These are phyloP conservation scores for Paramisgurnus dabryanus DNA, from an alignment of 2,113 vertebrate species.

Conservation along the genomic window DNA sequence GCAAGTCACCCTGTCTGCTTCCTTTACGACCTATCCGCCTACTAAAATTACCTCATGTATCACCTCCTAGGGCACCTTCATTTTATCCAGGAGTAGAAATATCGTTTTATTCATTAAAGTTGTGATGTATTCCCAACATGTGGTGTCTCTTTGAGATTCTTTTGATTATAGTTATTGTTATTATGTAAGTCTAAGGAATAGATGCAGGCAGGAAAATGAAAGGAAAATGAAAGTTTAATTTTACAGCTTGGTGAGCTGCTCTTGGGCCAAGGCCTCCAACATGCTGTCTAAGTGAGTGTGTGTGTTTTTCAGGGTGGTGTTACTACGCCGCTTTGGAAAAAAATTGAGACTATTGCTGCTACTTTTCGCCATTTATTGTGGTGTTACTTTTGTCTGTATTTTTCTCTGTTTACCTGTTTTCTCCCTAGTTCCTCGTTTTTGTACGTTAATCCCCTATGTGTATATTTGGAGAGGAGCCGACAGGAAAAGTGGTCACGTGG, in stretches of 20 bases:
- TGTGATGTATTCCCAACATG: slow-evolving; percentile 45
- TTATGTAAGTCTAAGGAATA: slow-evolving; percentile 64
- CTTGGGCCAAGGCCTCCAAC: slow-evolving; percentile 19
- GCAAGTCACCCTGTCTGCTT: not conserved
- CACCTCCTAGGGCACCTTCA: not conserved
- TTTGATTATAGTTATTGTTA: slow-evolving; percentile 64
- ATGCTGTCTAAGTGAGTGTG: slow-evolving; percentile 5
- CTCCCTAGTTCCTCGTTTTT: too few species aligned
- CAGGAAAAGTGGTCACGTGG: too few species aligned
- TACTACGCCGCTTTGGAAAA: slow-evolving; percentile 19
- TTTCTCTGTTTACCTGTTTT: too few species aligned
- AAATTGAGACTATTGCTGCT: too few species aligned
- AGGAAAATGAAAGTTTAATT: slow-evolving; percentile 74
- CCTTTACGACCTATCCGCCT: not conserved
- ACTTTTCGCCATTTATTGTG: too few species aligned
- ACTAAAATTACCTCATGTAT: slow-evolving; percentile 25
- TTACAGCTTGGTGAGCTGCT: slow-evolving; percentile 74
- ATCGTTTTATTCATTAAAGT: not conserved
- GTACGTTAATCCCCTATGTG: too few species aligned
- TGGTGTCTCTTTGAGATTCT: slow-evolving; percentile 61
- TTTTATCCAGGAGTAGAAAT: not conserved
- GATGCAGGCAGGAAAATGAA: slow-evolving; percentile 66
- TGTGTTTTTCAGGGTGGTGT: not conserved
- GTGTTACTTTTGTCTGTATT: too few species aligned
- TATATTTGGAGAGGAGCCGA: too few species aligned